Evolutionary conservation across 2,113 vertebrate genomes (phyloP), one percentile per base, ranked within the genome.

Genomic region (Erythrocercus mccallii): DNA sequence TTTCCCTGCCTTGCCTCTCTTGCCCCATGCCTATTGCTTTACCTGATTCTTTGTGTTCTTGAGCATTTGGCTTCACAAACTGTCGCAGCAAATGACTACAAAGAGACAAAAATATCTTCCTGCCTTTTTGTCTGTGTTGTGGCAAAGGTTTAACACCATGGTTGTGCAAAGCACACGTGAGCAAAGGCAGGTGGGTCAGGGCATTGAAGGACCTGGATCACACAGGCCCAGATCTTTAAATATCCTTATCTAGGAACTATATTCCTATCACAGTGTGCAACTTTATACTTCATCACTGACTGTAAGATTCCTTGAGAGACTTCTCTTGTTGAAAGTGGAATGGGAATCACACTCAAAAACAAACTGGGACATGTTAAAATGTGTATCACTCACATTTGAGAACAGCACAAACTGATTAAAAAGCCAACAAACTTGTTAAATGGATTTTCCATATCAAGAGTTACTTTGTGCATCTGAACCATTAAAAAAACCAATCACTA

Each of bases 381-480:
- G n/a, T 64, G 58, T 24, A 57, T 83, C 74, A 31, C 3, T 42
- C 33, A 11, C 4, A 20, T 37, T 65, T 94, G 38, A n/a, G 66
- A 30, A 73, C 35, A 71, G 64, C 47, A 50, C 23, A 57, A 88
- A 65, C 69, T 2, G 42, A 91, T 86, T 12, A 17, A 72, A 44
- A 37, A 72, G 37, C 23, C 51, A 66, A 19, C 19, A 48, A 53
- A 28, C 16, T 57, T 56, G 24, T 62, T 86, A 65, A 69, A 77
- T 12, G 11, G 48, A 40, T 91, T 95, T 94, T 91, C 40, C 48
- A 25, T 61, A 37, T 81, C 27, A 42, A 69, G 33, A 0, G 3
- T 70, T 91, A 40, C 25, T 56, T 90, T 42, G 76, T 79, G 70
- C 35, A 30, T 88, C 56, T 81, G 51, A 94, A 61, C 17, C 18